Evolutionary conservation across 2,797 vertebrate genomes (phyloP).

Genomic region (Morus bassanus): DNA sequence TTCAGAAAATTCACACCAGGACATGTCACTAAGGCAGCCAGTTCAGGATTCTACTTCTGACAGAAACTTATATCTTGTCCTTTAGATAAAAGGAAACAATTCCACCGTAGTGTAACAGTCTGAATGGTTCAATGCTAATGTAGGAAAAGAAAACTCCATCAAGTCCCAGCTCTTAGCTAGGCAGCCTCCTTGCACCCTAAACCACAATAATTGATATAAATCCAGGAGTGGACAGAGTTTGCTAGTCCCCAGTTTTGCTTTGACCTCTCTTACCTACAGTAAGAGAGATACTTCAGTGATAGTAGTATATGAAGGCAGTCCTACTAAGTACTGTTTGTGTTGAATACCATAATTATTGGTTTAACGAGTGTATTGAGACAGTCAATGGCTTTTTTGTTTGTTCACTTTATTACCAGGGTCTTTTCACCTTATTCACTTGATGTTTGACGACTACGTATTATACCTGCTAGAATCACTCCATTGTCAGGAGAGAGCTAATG

Average conservation of each 20-base stretch:
- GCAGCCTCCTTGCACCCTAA: not conserved
- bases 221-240: not conserved
- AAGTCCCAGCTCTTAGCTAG: not conserved
- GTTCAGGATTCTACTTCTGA: not conserved
- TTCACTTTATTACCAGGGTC: conserved; percentile 82
- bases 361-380: conserved; percentile 24
- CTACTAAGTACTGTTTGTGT: not conserved
- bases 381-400: conserved; percentile 53
- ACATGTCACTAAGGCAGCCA: not conserved
- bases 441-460: conserved; percentile 98
- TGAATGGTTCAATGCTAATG: not conserved
- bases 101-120: not conserved
- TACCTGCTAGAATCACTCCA: conserved; percentile 97
- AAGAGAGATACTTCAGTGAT: not conserved
- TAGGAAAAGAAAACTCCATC: not conserved
- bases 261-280: not conserved
- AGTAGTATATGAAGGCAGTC: not conserved
- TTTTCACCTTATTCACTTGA: conserved; percentile 97
- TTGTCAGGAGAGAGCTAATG: conserved; percentile 95
- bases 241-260: not conserved
- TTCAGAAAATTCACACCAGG: not conserved
- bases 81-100: not conserved
- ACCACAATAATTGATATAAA: not conserved
- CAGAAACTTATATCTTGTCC: not conserved
- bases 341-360: not conserved